Percentiles rank a stretch among this genome's conserved stretches.
phyloP scores from a whole-genome alignment of 2,113 vertebrate species.

The Carollia perspicillata region DNA sequence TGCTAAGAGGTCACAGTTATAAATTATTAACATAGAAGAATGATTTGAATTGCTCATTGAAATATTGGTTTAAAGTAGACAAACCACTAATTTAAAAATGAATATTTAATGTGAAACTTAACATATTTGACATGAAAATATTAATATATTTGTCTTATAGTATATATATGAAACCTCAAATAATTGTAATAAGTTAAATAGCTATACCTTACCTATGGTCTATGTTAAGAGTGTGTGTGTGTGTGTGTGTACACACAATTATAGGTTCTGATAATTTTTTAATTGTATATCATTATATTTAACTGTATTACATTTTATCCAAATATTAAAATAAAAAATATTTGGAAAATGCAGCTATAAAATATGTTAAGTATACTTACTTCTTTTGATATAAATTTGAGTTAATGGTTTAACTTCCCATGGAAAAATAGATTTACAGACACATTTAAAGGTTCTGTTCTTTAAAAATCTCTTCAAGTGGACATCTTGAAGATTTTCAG shows the following conservation, averaged over 20 bases:
- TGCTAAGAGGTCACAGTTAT: constrained; percentile 71
- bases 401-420: neutral
- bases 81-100: constrained; percentile 53
- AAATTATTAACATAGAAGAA: constrained; percentile 61
- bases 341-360: neutral
- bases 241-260: neutral
- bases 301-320: neutral
- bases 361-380: neutral
- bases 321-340: constrained; percentile 15
- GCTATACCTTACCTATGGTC: neutral
- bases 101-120: constrained; percentile 40
- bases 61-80: constrained; percentile 69
- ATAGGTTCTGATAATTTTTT: neutral
- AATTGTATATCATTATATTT: neutral
- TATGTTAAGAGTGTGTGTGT: neutral
- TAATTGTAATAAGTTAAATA: neutral
- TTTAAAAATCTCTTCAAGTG: neutral
- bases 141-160: constrained; percentile 21
- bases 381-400: neutral
- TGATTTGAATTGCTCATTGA: constrained; percentile 70
- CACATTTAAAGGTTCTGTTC: neutral
- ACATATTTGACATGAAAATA: constrained; percentile 14
- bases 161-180: neutral
- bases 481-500: neutral
- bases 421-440: neutral